Conservation (phyloP, 2,113 vertebrate species). For the Sarotherodon lohbergeri region DNA sequence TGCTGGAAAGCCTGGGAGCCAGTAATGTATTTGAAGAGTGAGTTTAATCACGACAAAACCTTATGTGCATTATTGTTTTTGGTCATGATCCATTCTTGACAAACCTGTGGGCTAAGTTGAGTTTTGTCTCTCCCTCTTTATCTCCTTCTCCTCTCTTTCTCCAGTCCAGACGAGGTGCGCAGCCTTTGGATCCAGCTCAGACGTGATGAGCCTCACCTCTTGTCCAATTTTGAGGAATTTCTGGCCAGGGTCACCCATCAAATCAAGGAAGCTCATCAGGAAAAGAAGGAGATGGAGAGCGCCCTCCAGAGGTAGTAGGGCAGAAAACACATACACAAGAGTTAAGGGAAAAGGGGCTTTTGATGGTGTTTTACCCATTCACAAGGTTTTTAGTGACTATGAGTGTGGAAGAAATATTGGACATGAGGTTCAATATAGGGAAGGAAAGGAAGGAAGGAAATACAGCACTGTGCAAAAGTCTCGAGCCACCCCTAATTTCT, state of each 20-base stretch:
- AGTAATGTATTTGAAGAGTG: slow-evolving; percentile 85
- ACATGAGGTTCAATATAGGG: too few relatives aligned
- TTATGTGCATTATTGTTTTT: background rate
- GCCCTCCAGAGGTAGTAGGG: slow-evolving; percentile 77
- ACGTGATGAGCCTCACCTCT: slow-evolving; percentile 81
- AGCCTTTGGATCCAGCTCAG: slow-evolving; percentile 83
- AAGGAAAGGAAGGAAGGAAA: background rate
- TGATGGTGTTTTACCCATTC: background rate
- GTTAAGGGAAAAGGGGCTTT: background rate
- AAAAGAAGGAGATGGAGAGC: slow-evolving; percentile 84
- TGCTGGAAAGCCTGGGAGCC: slow-evolving; percentile 84
- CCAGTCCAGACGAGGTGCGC: slow-evolving; percentile 79
- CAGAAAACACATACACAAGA: background rate
- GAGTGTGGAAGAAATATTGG: background rate
- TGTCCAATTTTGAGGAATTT: slow-evolving; percentile 88
- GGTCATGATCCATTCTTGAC: background rate
- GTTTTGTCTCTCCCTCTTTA: background rate
- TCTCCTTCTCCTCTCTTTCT: background rate
- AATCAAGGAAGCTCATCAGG: slow-evolving; percentile 85
- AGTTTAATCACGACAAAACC: slow-evolving; percentile 50
- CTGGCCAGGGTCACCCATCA: slow-evolving; percentile 81
- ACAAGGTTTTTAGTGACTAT: background rate
- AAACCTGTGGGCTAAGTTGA: background rate
- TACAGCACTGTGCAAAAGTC: background rate
- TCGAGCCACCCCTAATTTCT: background rate